phyloP scores from a whole-genome alignment of 2,113 vertebrate species.

The Crotophaga sulcirostris region DNA sequence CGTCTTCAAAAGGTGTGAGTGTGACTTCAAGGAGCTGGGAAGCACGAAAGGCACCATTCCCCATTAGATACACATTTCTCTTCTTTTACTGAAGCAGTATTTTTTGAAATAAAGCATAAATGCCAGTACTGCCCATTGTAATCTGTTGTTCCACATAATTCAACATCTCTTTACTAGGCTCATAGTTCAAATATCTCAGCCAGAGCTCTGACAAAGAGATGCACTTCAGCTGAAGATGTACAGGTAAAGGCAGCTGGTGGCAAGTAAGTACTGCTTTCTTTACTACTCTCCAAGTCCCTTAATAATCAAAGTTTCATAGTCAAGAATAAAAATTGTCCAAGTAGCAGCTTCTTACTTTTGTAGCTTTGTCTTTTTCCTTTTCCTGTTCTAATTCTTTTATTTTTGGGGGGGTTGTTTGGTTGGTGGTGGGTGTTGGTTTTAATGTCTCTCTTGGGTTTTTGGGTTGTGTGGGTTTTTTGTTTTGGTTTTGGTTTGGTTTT shows the following conservation, averaged over 20 bases:
- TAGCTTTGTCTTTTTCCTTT: neutral
- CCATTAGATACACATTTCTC: neutral
- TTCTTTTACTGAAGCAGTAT: neutral
- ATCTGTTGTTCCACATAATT: neutral
- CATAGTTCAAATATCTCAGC: neutral
- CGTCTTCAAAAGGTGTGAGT: neutral
- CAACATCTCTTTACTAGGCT: neutral
- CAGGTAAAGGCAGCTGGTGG: neutral
- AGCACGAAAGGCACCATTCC: accelerated
- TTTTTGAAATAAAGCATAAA: neutral
- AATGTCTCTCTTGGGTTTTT: neutral
- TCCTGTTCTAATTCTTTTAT: neutral
- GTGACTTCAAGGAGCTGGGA: neutral
- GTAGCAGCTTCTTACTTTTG: neutral
- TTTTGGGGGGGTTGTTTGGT: neutral
- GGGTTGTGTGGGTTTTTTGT: accelerated
- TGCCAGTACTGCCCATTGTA: neutral
- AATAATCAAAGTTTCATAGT: neutral
- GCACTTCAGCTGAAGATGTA: neutral
- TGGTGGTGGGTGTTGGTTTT: neutral
- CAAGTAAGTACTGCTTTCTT: neutral
- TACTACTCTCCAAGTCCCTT: neutral
- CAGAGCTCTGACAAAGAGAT: neutral
- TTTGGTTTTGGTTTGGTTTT: neutral
- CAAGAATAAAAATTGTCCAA: neutral